These are phyloP conservation scores for Drosophila insularis DNA, from an alignment of 1,140 invertebrate species.

Conservation along the genomic window DNA sequence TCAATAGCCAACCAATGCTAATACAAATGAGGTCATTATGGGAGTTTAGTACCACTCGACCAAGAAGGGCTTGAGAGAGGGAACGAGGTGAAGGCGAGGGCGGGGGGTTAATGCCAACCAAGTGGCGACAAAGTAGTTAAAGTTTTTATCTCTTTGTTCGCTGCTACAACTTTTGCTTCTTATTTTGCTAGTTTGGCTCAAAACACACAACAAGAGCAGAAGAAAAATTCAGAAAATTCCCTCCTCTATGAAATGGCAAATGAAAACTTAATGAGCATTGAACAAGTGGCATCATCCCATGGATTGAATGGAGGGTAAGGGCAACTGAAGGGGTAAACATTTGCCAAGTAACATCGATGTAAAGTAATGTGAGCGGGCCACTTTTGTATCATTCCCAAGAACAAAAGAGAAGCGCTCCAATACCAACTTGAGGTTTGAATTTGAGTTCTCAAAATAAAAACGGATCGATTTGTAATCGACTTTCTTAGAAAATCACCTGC, in stretches of 20 bases:
- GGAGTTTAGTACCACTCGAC: neutral
- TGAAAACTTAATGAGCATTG: conserved; percentile 77
- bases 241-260: conserved; percentile 51
- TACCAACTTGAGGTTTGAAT: too few relatives aligned
- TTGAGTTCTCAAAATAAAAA: too few relatives aligned
- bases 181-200: neutral
- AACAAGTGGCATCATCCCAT: conserved; percentile 52
- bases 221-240: neutral
- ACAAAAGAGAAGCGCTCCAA: too few relatives aligned
- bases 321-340: conserved; percentile 12
- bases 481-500: too few relatives aligned
- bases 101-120: conserved; percentile 51
- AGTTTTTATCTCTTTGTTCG: conserved; percentile 71
- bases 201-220: neutral
- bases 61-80: neutral
- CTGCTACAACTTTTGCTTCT: conserved; percentile 8
- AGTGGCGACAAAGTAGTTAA: conserved; percentile 77
- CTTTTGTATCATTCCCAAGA: neutral
- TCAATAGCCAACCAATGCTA: conserved; percentile 64
- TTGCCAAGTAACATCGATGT: conserved; percentile 6
- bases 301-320: neutral
- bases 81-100: neutral
- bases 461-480: too few relatives aligned
- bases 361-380: neutral
- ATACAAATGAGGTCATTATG: conserved; percentile 79